These are phyloP conservation scores for Scaptodrosophila lebanonensis DNA, from an alignment of 1,140 invertebrate genomes.

Conservation along the genomic window DNA sequence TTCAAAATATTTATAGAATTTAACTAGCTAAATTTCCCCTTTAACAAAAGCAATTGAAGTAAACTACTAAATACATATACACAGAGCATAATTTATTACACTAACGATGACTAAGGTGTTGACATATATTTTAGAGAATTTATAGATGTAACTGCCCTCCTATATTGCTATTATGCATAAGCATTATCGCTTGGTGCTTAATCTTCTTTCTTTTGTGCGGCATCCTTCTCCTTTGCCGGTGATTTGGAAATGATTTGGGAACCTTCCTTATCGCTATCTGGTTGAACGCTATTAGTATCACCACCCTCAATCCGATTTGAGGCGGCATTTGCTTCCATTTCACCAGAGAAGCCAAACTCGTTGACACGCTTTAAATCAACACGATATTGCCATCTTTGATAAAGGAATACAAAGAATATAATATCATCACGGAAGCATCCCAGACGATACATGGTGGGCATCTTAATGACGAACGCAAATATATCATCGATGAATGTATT, in stretches of 20 bases:
- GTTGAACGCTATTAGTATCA: not conserved
- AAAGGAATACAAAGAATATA: conserved; percentile 98
- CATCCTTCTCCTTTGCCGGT: conserved; percentile 53
- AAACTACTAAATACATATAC: too few relatives aligned
- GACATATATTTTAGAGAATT: too few relatives aligned
- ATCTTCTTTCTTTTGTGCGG: conserved; percentile 67
- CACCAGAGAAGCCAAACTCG: conserved; percentile 95
- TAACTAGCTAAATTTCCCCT: too few relatives aligned
- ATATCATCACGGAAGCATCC: conserved; percentile 99
- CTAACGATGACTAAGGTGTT: too few relatives aligned
- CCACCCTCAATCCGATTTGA: conserved; percentile 32
- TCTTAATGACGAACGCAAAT: conserved; percentile 99
- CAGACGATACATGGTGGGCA: conserved; percentile 97
- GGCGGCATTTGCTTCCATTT: conserved; percentile 81
- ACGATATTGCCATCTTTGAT: conserved; percentile 98
- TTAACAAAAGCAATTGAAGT: too few relatives aligned
- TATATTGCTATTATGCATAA: too few relatives aligned
- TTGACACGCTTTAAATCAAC: conserved; percentile 96
- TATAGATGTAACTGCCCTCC: too few relatives aligned
- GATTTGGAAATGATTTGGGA: conserved; percentile 8
- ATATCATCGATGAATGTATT: conserved; percentile 99
- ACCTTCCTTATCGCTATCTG: conserved; percentile 48
- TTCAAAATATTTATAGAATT: too few relatives aligned
- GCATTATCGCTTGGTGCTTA: conserved; percentile 42
- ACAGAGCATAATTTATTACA: too few relatives aligned